Evolutionary conservation across 2,797 vertebrate genomes (phyloP), one percentile per base, ranked within the genome.

Genomic region (Lateolabrax maculatus): DNA sequence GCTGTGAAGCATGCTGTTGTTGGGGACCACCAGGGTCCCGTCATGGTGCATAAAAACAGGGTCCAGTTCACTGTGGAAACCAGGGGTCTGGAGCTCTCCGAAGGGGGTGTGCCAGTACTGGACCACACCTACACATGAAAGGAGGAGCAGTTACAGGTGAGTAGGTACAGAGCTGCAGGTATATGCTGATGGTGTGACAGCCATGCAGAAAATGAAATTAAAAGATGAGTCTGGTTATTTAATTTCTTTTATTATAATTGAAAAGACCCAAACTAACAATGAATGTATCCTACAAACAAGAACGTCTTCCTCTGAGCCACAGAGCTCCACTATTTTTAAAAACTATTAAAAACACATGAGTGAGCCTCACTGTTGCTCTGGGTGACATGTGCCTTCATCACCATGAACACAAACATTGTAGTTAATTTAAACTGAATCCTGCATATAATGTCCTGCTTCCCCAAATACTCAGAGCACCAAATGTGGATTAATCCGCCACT

Each of bases 71-170:
- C 53, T 25, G 39, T 46, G 71, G 31, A 43, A 9, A 5, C 68
- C 81, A 9, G 70, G 75, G 15, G 52, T 75, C 15, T 74, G 70
- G 46, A 95, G 79, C 31, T 79, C 76, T 63, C 94, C 93, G 29
- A 95, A 94, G 6, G 95, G 95, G 2, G 94, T 96, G 72, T 94
- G 93, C 95, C 95, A 96, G 83, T 77, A 88, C 48, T 77, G 80
- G 25, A 87, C 81, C 79, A 80, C 29, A 53, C 89, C 94, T 95
- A 23, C 9, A 81, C 41, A 71, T 9, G n/a, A 39, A 44, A 80
- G 43, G 18, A 73, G 46, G 25, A 72, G 48, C 19, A 41, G 44
- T 5, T 39, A 41, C 46, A 75, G 43, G 36, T 51, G 21, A 51
- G 25, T 27, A 12, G 37, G 7, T 21, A 34, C 25, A 75, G 19